phyloP scores from a whole-genome alignment of 2,113 vertebrate species.

The Stigmatopora nigra region DNA sequence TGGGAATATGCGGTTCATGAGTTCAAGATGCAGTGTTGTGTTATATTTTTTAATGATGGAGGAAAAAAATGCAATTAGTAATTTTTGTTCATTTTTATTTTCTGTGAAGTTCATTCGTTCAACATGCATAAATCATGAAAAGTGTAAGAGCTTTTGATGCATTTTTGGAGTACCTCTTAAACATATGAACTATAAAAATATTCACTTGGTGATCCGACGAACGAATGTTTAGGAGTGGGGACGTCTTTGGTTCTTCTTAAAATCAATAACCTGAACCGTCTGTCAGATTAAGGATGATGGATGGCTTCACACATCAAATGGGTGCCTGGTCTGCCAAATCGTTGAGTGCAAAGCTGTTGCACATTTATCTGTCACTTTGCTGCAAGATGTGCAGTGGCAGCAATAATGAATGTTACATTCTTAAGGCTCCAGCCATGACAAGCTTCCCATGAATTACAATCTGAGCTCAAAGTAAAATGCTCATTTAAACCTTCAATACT shows the following conservation, averaged over 20 bases:
- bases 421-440: slow-evolving; percentile 28
- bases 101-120: slow-evolving; percentile 13
- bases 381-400: slow-evolving; percentile 22
- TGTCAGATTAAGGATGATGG: slow-evolving; percentile 37
- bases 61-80: not conserved
- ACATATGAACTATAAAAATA: slow-evolving; percentile 10
- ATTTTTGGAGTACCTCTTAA: not conserved
- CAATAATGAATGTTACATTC: slow-evolving; percentile 41
- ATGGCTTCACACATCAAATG: slow-evolving; percentile 22
- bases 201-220: slow-evolving; percentile 29
- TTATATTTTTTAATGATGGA: not conserved
- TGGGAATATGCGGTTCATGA: not conserved
- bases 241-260: slow-evolving; percentile 33
- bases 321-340: slow-evolving; percentile 17
- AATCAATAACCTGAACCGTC: slow-evolving; percentile 43
- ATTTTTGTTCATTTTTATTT: not conserved
- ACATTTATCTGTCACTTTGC: slow-evolving; percentile 22
- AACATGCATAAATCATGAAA: not conserved
- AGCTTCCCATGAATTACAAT: slow-evolving; percentile 38
- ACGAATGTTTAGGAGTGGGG: slow-evolving; percentile 41
- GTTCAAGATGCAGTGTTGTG: not conserved
- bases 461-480: slow-evolving; percentile 21
- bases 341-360: slow-evolving; percentile 19
- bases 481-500: slow-evolving; percentile 27
- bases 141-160: not conserved